These are phyloP conservation scores for Canis aureus DNA, from an alignment of 2,113 vertebrate species.

Conservation along the genomic window DNA sequence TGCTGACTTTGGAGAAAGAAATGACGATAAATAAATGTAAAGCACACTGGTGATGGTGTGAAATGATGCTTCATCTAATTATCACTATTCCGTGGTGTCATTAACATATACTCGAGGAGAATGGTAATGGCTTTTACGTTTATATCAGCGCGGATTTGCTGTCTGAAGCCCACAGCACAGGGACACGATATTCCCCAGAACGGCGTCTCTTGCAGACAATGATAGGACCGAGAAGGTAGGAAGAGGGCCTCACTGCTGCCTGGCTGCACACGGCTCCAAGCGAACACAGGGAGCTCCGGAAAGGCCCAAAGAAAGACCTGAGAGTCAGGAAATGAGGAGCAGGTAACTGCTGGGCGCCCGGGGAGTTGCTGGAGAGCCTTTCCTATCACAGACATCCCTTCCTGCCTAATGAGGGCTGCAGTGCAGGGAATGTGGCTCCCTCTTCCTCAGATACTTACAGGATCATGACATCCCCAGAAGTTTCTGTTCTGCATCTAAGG, in stretches of 20 bases:
- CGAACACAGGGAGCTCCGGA: background rate
- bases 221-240: background rate
- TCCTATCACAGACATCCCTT: background rate
- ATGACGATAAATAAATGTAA: constrained; percentile 81
- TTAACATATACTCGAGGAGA: constrained; percentile 82
- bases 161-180: constrained; percentile 67
- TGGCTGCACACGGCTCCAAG: background rate
- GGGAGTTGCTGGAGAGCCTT: background rate
- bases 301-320: background rate
- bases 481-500: background rate
- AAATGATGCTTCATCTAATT: constrained; percentile 87
- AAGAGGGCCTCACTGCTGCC: background rate
- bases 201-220: background rate
- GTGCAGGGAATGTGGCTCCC: rapidly evolving
- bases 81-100: constrained; percentile 81
- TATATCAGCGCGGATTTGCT: constrained; percentile 49
- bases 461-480: background rate
- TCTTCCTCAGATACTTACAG: background rate
- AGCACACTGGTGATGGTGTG: constrained; percentile 83
- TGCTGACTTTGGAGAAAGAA: constrained; percentile 81
- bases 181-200: constrained; percentile 43
- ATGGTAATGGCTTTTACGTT: constrained; percentile 80
- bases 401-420: background rate
- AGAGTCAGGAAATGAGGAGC: background rate
- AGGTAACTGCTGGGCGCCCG: background rate